phyloP scores from a whole-genome alignment of 2,113 vertebrate genomes.

The Mixornis gularis region DNA sequence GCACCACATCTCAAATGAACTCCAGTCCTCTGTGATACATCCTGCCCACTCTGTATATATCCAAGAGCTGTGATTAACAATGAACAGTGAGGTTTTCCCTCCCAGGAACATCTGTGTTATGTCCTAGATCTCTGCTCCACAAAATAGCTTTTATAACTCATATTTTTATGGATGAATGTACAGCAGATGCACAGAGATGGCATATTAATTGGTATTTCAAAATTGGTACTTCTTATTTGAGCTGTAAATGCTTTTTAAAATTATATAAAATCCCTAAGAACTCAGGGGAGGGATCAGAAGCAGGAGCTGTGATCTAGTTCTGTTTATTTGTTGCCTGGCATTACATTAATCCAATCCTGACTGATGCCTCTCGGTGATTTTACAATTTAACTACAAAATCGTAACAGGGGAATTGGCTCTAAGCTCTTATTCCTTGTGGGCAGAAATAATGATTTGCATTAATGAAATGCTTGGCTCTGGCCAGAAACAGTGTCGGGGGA shows the following conservation, averaged over 20 bases:
- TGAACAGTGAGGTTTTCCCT: not conserved
- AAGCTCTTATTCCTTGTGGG: not conserved
- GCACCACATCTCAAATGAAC: not conserved
- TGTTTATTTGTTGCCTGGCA: not conserved
- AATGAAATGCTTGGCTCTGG: not conserved
- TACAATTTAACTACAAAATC: constrained; percentile 5
- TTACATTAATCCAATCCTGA: constrained; percentile 4
- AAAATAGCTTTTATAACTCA: not conserved
- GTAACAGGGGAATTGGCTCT: not conserved
- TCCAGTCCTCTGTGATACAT: not conserved
- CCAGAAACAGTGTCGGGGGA: not conserved
- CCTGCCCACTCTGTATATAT: not conserved
- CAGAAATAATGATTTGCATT: not conserved
- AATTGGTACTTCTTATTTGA: not conserved
- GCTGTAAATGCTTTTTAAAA: not conserved
- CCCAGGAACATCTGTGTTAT: constrained; percentile 11
- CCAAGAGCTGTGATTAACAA: not conserved
- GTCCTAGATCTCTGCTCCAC: not conserved
- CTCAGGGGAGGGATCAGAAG: not conserved
- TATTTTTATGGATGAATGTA: not conserved
- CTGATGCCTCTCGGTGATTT: not conserved
- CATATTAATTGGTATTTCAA: not conserved
- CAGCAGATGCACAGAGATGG: not conserved
- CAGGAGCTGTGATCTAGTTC: not conserved
- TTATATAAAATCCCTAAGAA: not conserved